These are phyloP conservation scores for Smithornis capensis DNA, from an alignment of 2,113 vertebrate genomes.

Conservation along the genomic window DNA sequence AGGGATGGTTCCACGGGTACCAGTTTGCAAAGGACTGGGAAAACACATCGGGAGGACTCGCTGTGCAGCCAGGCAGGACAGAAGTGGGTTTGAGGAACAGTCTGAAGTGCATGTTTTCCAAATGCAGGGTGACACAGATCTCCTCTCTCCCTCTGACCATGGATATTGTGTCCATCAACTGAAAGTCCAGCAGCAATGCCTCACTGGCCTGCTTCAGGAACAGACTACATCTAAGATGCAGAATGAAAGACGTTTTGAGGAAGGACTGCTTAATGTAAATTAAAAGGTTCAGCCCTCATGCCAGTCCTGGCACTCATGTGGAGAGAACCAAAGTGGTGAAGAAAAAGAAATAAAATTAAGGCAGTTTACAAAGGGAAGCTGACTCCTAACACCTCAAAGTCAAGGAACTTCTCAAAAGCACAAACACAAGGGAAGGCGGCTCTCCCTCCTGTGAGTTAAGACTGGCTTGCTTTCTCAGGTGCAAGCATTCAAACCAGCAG, in stretches of 20 bases:
- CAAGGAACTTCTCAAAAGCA: constrained; percentile 36
- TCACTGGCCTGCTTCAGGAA: constrained; percentile 1
- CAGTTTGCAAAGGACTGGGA: constrained; percentile 28
- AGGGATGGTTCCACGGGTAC: constrained; percentile 53
- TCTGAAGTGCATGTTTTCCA: background rate
- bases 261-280: constrained; percentile 12
- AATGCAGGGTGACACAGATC: background rate
- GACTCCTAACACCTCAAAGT: constrained; percentile 48
- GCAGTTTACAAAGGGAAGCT: constrained; percentile 55
- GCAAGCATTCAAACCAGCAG: constrained; percentile 37
- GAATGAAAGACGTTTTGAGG: background rate
- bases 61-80: background rate
- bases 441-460: constrained; percentile 40
- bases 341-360: constrained; percentile 24
- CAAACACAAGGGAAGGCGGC: background rate
- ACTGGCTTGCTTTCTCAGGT: constrained; percentile 9
- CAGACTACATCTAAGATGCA: constrained; percentile 15
- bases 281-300: constrained; percentile 39
- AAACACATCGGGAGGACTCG: background rate
- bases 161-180: background rate
- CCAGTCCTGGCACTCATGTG: constrained; percentile 43
- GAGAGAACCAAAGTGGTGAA: background rate
- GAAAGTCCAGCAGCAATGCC: background rate
- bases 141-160: background rate
- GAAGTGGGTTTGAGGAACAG: background rate